Percentiles rank a stretch among this genome's conserved stretches.
phyloP scores from a whole-genome alignment of 2,797 vertebrate genomes.

The Prionace glauca region DNA sequence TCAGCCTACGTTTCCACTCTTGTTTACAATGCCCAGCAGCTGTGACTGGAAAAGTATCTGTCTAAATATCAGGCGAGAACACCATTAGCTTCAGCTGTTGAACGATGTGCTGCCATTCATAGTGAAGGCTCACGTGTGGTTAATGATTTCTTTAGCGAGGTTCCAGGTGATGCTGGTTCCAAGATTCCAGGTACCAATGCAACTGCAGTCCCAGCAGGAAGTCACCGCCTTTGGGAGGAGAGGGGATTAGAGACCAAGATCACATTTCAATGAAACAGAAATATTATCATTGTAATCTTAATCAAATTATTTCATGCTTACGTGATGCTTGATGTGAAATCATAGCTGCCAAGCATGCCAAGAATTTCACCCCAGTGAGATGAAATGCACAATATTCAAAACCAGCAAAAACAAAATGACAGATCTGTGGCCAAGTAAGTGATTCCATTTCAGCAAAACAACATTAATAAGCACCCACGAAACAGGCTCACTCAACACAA shows the following conservation, averaged over 20 bases:
- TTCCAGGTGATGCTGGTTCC: not conserved
- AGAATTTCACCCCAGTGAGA: not conserved
- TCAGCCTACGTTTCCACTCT: not conserved
- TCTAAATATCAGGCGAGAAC: not conserved
- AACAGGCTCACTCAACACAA: not conserved
- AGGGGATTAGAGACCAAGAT: not conserved
- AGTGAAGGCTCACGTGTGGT: not conserved
- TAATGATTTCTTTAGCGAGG: not conserved
- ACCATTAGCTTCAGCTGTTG: not conserved
- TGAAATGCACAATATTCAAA: not conserved
- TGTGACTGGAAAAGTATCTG: not conserved
- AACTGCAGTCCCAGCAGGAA: not conserved
- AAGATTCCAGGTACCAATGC: not conserved
- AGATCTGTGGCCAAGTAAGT: constrained; percentile 20
- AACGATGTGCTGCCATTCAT: not conserved
- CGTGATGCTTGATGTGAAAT: not conserved
- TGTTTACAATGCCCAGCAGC: not conserved
- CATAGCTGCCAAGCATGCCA: not conserved
- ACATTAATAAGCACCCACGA: not conserved
- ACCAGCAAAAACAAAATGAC: not conserved
- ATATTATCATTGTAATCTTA: not conserved
- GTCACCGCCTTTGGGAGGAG: not conserved
- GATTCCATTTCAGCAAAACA: not conserved
- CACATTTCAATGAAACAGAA: not conserved
- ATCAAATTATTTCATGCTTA: not conserved